These are phyloP conservation scores for Cydia pomonella DNA, from an alignment of 1,140 invertebrate genomes.

Conservation along the genomic window DNA sequence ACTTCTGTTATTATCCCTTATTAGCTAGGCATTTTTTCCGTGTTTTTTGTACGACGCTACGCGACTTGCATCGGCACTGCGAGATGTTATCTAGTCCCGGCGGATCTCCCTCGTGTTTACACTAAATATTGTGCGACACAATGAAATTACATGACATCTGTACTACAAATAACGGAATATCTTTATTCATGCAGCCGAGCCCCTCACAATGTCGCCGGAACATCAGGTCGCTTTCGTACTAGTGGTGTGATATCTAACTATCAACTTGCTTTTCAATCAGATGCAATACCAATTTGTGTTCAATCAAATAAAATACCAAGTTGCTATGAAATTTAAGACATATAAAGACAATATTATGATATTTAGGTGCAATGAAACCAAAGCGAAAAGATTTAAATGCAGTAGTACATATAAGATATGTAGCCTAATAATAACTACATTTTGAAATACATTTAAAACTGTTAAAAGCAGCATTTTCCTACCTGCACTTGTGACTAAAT, in stretches of 20 bases:
- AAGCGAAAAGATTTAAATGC: too few relatives aligned
- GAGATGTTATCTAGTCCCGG: slow-evolving; percentile 71
- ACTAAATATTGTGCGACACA: slow-evolving; percentile 79
- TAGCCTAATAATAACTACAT: too few relatives aligned
- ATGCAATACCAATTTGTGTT: background rate
- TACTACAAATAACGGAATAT: slow-evolving; percentile 80
- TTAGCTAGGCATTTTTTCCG: slow-evolving; percentile 57
- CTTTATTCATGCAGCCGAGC: slow-evolving; percentile 77
- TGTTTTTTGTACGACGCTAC: slow-evolving; percentile 60
- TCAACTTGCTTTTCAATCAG: background rate
- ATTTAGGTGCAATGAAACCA: too few relatives aligned
- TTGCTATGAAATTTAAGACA: too few relatives aligned
- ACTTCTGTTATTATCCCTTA: slow-evolving; percentile 66
- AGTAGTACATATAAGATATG: too few relatives aligned
- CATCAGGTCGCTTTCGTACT: slow-evolving; percentile 70
- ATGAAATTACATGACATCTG: slow-evolving; percentile 80
- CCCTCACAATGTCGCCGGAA: slow-evolving; percentile 61
- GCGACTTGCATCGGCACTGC: slow-evolving; percentile 56
- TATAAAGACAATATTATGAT: too few relatives aligned
- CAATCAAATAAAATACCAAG: too few relatives aligned
- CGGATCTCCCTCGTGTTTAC: slow-evolving; percentile 73
- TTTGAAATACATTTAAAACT: too few relatives aligned
- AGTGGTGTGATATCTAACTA: slow-evolving; percentile 3
- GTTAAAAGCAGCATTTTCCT: too few relatives aligned
- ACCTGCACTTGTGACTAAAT: too few relatives aligned